Base-by-base conservation (phyloP, 2,888 invertebrate species). In the Galerucella pusilla region DNA sequence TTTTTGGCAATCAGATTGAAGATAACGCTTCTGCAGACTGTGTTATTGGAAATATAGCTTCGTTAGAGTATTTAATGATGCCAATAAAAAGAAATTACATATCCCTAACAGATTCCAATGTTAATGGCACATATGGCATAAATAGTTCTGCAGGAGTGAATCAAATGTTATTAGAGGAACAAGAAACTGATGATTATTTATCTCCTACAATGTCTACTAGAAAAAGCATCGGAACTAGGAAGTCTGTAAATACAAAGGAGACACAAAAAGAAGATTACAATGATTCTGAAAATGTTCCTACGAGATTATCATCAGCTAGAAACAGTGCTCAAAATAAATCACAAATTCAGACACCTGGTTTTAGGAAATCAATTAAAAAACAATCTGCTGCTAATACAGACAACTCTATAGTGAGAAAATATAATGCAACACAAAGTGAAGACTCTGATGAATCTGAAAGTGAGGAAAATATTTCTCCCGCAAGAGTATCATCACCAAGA, bases 251-350 rank as follows among this genome's bases (percentile, higher is more conserved):
- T 10, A 10, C 46, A 12, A 49, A 49, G 10, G 12, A 49, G 11
- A 12, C 46, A 12, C 46, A 12, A 12, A 12, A 49, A 12, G 46
- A 49, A 49, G 46, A 49, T 4, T 16, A 7, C 16, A 16, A 54
- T 54, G 54, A 54, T 9, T 14, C 54, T 54, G 54, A 54, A 54
- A 16, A 7, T 35, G 7, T 16, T 7, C 14, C 35, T 61, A 59
- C 4, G 25, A 59, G 16, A 59, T 9, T 59, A 59, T 11, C 25
- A 20, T 35, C 35, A 14, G n/a, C 63, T 6, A 63, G 35, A 63
- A 63, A 63, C n/a, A 63, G 35, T 14, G 6, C 14, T 3, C 59
- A 59, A 59, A 59, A 59, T 59, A 20, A 11, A 59, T 59, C 59
- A 10, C 20, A 59, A 59, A 25, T 25, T 28, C 60, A 1, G 11